phyloP scores from a whole-genome alignment of 2,797 vertebrate genomes.

The Petrocephalus schoutedeni region DNA sequence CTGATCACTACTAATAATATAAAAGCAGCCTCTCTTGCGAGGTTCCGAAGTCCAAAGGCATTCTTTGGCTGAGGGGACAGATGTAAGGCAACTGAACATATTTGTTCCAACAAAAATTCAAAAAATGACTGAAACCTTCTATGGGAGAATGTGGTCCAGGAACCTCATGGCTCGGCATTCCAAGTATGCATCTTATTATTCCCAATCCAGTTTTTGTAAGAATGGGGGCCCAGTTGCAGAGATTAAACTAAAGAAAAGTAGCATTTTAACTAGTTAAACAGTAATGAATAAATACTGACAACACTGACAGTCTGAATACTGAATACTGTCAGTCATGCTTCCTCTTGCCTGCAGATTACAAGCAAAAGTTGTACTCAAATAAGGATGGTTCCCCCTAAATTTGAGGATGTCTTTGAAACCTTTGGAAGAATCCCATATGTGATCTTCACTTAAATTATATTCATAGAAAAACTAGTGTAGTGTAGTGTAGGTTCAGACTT shows the following conservation, averaged over 20 bases:
- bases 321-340: not conserved
- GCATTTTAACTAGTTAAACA: not conserved
- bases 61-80: not conserved
- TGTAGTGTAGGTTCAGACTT: not conserved
- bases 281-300: not conserved
- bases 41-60: not conserved
- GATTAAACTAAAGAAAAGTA: not conserved
- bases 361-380: not conserved
- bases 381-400: not conserved
- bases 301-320: too few species aligned
- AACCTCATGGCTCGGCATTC: not conserved
- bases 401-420: too few species aligned
- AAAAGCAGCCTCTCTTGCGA: not conserved
- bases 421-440: not conserved
- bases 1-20: not conserved
- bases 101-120: not conserved
- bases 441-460: not conserved
- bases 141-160: not conserved
- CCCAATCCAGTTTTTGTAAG: not conserved
- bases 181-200: not conserved
- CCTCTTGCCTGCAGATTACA: not conserved
- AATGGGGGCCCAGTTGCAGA: not conserved
- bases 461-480: not conserved
- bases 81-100: not conserved
- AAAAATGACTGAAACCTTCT: not conserved